Percentiles rank a stretch among this genome's conserved stretches.
Evolutionary conservation across 1,140 invertebrate genomes (phyloP).

Genomic region (Pinna nobilis): DNA sequence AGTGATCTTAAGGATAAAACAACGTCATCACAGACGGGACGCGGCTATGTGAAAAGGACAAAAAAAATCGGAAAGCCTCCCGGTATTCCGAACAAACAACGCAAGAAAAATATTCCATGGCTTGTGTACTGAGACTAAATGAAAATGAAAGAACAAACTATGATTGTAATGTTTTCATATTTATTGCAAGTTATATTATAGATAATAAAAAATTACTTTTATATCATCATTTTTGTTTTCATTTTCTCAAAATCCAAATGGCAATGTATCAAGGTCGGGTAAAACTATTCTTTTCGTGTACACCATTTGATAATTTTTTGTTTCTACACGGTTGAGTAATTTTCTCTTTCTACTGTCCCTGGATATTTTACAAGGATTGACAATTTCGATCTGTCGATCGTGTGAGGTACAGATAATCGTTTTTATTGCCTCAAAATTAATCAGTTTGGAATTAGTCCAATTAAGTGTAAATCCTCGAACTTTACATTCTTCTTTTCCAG

Average conservation of each 20-base stretch:
- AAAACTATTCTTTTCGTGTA: conserved; percentile 34
- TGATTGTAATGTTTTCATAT: background rate
- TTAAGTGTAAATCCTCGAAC: conserved; percentile 45
- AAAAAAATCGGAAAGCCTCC: background rate
- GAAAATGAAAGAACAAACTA: background rate
- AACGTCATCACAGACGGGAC: background rate
- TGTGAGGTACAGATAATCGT: conserved; percentile 23
- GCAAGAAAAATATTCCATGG: background rate
- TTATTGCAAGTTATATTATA: background rate
- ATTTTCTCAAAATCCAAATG: conserved; percentile 30
- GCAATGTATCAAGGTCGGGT: conserved; percentile 14
- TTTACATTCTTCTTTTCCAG: conserved; percentile 40
- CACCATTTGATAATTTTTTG: conserved; percentile 34
- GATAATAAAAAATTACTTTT: background rate
- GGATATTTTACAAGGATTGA: conserved; percentile 31
- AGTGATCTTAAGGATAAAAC: background rate
- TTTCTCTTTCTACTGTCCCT: conserved; percentile 20
- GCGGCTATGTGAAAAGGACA: background rate
- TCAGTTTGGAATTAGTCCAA: conserved; percentile 27
- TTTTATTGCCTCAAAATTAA: conserved; percentile 36
- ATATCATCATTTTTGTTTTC: background rate
- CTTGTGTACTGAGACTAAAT: too few species aligned
- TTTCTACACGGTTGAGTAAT: conserved; percentile 18
- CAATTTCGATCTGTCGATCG: conserved; percentile 11
- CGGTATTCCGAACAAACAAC: background rate